Percentiles rank a stretch among this genome's conserved stretches.
Evolutionary conservation across 2,113 vertebrate genomes (phyloP).

Genomic region (Nothobranchius furzeri): DNA sequence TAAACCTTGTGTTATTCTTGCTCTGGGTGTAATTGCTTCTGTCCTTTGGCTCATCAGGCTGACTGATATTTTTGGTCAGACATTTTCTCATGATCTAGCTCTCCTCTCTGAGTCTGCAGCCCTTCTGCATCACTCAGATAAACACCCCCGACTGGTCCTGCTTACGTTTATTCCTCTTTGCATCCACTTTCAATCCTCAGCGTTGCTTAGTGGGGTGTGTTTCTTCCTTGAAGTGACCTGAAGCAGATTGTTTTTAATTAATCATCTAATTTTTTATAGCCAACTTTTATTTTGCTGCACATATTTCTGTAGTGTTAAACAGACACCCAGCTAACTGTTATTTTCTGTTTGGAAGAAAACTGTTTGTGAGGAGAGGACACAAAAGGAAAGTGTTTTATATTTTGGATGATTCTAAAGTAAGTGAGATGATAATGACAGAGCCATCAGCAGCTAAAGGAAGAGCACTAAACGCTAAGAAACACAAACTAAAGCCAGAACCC

Average conservation of each 20-base stretch:
- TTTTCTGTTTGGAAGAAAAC: not conserved
- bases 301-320: not conserved
- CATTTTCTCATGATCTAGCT: slow-evolving; percentile 63
- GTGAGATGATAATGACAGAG: not conserved
- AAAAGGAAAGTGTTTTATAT: too few relatives aligned
- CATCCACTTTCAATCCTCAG: slow-evolving; percentile 1
- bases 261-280: too few relatives aligned
- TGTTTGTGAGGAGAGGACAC: not conserved
- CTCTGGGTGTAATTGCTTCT: slow-evolving; percentile 77
- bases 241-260: too few relatives aligned
- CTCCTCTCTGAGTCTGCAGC: slow-evolving; percentile 9
- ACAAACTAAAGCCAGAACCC: too few relatives aligned
- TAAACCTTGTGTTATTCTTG: slow-evolving; percentile 75
- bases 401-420: not conserved
- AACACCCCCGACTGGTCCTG: not conserved
- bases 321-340: not conserved
- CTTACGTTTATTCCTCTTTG: slow-evolving; percentile 17
- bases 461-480: too few relatives aligned
- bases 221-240: too few relatives aligned
- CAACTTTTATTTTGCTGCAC: not conserved
- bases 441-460: too few relatives aligned
- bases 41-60: slow-evolving; percentile 74
- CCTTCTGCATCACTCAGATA: slow-evolving; percentile 29
- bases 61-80: slow-evolving; percentile 70
- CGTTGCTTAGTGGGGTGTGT: not conserved